phyloP scores from a whole-genome alignment of 2,113 vertebrate species.

The Regulus satrapa region DNA sequence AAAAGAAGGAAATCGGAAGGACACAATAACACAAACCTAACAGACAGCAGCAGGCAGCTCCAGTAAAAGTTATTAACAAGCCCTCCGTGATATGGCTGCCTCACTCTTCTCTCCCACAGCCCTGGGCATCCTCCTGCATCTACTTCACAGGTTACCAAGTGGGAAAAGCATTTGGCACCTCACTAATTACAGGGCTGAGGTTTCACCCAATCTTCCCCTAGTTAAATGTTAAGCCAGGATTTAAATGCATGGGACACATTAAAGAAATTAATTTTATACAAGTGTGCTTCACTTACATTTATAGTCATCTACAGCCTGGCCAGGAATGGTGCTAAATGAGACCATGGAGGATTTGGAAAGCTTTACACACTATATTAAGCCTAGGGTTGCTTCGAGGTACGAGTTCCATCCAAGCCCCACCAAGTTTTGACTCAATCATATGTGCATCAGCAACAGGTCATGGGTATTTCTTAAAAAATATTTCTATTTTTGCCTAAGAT shows the following conservation, averaged over 20 bases:
- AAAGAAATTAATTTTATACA: neutral
- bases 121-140: neutral
- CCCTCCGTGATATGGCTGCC: fast-evolving
- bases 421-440: neutral
- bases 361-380: neutral
- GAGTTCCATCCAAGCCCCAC: neutral
- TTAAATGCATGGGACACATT: neutral
- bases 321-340: neutral
- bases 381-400: neutral
- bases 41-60: neutral
- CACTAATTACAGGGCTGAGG: neutral
- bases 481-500: neutral
- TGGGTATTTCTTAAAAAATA: neutral
- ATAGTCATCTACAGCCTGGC: neutral
- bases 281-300: neutral
- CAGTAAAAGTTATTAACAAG: neutral
- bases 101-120: neutral
- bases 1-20: neutral
- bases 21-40: neutral
- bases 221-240: neutral
- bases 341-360: neutral
- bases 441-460: neutral
- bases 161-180: neutral
- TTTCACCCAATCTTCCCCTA: neutral
- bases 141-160: neutral